Evolutionary conservation across 2,888 invertebrate species (phyloP), one percentile per base, ranked within the genome.

Genomic region (Didymodactylos carnosus): DNA sequence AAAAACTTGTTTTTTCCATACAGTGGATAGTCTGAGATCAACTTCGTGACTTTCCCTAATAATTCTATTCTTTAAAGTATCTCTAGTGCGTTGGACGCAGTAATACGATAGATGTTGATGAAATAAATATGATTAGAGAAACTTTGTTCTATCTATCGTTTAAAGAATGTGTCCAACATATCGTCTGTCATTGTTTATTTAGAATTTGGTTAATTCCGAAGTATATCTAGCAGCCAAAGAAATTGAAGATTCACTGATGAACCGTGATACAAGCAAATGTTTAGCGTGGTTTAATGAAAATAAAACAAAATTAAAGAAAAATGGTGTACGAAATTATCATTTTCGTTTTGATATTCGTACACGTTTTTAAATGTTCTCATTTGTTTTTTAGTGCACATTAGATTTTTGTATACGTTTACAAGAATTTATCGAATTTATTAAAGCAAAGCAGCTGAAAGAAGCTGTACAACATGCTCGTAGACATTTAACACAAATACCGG

Each of bases 171-270:
- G n/a, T n/a, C n/a, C n/a, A n/a, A n/a, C n/a, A n/a, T n/a, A n/a
- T n/a, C n/a, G n/a, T n/a, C n/a, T n/a, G n/a, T n/a, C n/a, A n/a
- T n/a, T 73, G 23, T 40, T n/a, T n/a, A 78, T 78, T 5, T 76
- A 90, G 81, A 91, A 94, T 80, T 87, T 94, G 76, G 94, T 94
- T 27, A 97, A 97, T 85, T 90, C 93, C 78, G 84, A 94, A 53
- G 79, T 86, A 74, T 86, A 86, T 78, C 80, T 86, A 77, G 83
- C 84, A 4, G 85, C 85, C 7, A 84, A 84, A 77, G 84, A 85
- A 77, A 85, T 95, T 11, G 94, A 94, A 82, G 88, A 89, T 76
- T 92, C 93, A 77, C 84, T 97, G 75, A 85, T 87, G 4, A 87
- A 87, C 76, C 89, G 88, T 74, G 91, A 94, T 84, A 94, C 94